Base-by-base conservation (phyloP, 1,140 invertebrate species). In the Bombus fervidus region DNA sequence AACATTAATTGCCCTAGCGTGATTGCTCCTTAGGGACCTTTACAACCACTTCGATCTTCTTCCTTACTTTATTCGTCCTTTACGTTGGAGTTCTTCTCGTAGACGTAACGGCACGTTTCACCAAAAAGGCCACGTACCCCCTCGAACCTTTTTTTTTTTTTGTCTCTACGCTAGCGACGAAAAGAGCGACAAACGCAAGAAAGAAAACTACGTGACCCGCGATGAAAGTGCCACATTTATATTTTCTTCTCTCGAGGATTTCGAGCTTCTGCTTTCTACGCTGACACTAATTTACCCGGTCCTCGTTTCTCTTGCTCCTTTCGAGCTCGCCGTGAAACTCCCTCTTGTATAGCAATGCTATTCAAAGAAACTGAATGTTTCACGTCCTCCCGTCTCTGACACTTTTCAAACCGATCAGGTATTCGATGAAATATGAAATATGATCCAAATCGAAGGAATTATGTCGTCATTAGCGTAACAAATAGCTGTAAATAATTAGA, bases 221-320 rank as follows among this genome's bases (percentile, higher is more conserved):
- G 83, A 74, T 64, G 83, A 22, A 79, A 81, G 59, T 69, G 71
- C 62, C 68, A 47, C 83, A 85, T 81, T 85, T 85, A 85, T 81
- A 85, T 85, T 74, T 81, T 71, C 71, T 74, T 41, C 71, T 81
- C 77, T 85, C 78, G 69, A 81, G 83, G 69, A 68, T 81, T 85
- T 81, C 83, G 83, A 77, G 68, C 31, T 74, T 66, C 78, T 68
- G 43, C 78, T 74, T 41, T 43, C 78, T 34, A 34, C 53, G 34
- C 43, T 81, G 83, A 85, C 78, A 85, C 71, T 85, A 85, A 85
- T 85, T 85, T 81, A 59, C 57, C 77, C 78, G 69, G 68, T 85
- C 74, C 71, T 81, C 83, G 57, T 71, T 39, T 74, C 78, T 41
- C 68, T 31, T 37, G 57, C 31, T 12, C 39, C 39, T 53, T 57